Evolutionary conservation across 2,888 invertebrate species (phyloP).

Genomic region (Lasioglossum marginatum): DNA sequence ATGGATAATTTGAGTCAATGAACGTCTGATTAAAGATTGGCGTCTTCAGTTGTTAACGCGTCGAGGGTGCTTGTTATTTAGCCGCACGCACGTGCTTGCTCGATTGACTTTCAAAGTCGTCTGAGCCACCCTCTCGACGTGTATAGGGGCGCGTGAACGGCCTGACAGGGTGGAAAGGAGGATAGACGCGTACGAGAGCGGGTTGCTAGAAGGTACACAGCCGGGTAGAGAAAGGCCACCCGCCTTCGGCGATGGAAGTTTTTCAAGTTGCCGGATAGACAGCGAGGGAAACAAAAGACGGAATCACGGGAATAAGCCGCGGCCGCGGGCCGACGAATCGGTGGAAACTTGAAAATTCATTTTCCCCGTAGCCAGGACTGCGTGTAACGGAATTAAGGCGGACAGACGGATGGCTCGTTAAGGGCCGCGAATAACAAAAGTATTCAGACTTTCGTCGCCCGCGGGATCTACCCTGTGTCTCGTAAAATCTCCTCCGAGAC

Average conservation of each 20-base stretch:
- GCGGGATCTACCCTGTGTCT: background rate
- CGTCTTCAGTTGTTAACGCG: background rate
- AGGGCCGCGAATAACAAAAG: constrained; percentile 42
- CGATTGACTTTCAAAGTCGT: constrained; percentile 52
- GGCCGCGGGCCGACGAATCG: constrained; percentile 29
- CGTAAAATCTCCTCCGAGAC: background rate
- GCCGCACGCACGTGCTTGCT: constrained; percentile 32
- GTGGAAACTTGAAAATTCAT: constrained; percentile 40
- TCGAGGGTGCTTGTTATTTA: constrained; percentile 21
- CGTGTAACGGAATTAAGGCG: constrained; percentile 40
- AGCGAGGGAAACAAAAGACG: constrained; percentile 18
- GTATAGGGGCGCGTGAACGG: constrained; percentile 30
- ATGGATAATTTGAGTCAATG: background rate
- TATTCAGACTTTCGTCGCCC: constrained; percentile 16
- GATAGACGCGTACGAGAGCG: constrained; percentile 10
- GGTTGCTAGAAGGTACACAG: background rate
- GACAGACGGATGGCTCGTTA: constrained; percentile 31
- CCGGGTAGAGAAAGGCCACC: background rate
- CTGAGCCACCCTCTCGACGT: constrained; percentile 12
- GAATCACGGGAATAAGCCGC: constrained; percentile 18
- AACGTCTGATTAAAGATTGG: background rate
- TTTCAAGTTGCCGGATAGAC: constrained; percentile 32
- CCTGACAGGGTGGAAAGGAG: background rate
- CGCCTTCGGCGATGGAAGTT: constrained; percentile 24
- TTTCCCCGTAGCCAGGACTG: constrained; percentile 13